Evolutionary conservation across 2,888 invertebrate species (phyloP), one percentile per base, ranked within the genome.

Genomic region (Polyommatus iphigenia): DNA sequence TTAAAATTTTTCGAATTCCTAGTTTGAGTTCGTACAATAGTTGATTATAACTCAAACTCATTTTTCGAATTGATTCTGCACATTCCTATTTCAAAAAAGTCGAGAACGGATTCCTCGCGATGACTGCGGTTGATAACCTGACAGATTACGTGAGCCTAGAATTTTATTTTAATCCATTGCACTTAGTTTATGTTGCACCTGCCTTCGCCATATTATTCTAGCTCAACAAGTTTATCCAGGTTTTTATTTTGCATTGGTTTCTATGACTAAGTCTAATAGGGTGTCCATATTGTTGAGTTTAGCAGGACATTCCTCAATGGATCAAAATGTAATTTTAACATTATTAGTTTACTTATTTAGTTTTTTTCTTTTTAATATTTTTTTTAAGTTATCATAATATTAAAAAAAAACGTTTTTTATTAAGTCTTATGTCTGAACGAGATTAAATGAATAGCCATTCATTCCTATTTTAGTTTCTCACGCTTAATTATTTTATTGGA

Each of bases 151-250:
- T 67, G 67, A 1, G 50, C 13, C 50, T 54, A 54, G 18, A 32
- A 6, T 29, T 67, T 67, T 67, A 67, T 67, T 67, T 67, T 29
- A 67, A 67, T 67, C 67, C 67, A 67, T 32, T 29, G 67, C 67
- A 29, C 29, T 67, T 24, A 62, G 13, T 13, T 32, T 32, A 67
- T 67, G 32, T 67, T 32, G 29, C 67, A 67, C 67, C 67, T 67
- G 67, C 67, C 67, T 67, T 67, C 6, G 29, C 29, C 67, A 29
- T 67, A 67, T 32, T 18, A 13, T 67, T 67, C 67, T 32, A 29
- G 29, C 67, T 5, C 15, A 67, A 15, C 67, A 67, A 67, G 29
- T 67, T 67, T 67, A 67, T 67, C 29, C 4, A 62, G 67, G 29
- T 29, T 29, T 67, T 67, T 59, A 59, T 59, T 67, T 67, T 67